These are phyloP conservation scores for Aspidoscelis tigris DNA, from an alignment of 2,113 vertebrate genomes.

Conservation along the genomic window DNA sequence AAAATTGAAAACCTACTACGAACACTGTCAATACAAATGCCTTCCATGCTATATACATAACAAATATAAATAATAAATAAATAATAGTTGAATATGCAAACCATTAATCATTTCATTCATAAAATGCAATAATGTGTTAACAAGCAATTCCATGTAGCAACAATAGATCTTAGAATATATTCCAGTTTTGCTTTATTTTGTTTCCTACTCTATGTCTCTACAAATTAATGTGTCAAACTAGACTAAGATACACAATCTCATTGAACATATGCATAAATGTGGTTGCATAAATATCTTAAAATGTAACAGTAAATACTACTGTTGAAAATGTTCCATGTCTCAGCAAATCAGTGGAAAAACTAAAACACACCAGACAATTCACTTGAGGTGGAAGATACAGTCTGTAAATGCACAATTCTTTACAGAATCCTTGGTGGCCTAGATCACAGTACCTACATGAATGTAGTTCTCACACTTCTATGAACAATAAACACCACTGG, in stretches of 20 bases:
- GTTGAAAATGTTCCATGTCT: neutral
- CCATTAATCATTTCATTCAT: no score
- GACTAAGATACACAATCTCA: neutral
- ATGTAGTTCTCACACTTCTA: constrained; percentile 5
- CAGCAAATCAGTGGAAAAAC: neutral
- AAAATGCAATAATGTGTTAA: neutral
- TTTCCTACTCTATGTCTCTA: no score
- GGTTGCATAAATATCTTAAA: neutral
- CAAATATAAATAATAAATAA: no score
- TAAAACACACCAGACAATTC: neutral
- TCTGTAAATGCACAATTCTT: neutral
- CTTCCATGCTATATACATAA: neutral
- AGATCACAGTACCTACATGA: neutral
- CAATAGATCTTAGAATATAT: neutral
- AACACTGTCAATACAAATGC: no score
- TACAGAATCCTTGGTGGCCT: neutral
- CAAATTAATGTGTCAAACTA: neutral
- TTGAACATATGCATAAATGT: neutral
- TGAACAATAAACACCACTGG: constrained; percentile 12
- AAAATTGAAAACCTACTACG: no score
- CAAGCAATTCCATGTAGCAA: neutral
- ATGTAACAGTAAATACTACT: neutral
- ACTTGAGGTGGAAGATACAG: neutral
- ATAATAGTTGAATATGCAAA: neutral
- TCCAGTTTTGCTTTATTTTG: neutral